Evolutionary conservation across 2,888 invertebrate genomes (phyloP), one percentile per base, ranked within the genome.

Genomic region (Melanargia galathea): DNA sequence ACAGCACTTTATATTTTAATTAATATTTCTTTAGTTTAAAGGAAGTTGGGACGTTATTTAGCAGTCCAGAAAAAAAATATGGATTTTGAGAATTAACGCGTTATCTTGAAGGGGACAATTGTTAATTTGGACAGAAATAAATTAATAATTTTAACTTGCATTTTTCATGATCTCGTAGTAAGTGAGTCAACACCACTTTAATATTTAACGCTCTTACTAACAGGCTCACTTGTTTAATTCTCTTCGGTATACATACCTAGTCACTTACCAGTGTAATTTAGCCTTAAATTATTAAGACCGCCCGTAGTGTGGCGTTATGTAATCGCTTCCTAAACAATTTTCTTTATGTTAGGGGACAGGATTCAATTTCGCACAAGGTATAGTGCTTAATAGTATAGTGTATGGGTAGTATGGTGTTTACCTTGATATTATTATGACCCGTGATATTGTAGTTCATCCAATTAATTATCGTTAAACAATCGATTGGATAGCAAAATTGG

Each of bases 241-340:
- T n/a, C 52, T 22, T 22, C 18, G 24, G 43, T 30, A 20, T 16
- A 56, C 30, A 20, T 16, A 56, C 30, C 55, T 11, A 26, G 24
- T 58, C 33, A 22, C 58, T 16, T n/a, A 22, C 48, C 33, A 58
- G 26, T 56, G 58, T 48, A 58, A 58, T 58, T 58, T 58, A 24
- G 35, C 46, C 33, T 58, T 46, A 33, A 56, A 57, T 57, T 57
- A 57, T 57, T 57, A 40, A 57, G 10, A 35, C 16, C 20, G 20
- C 33, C 46, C 22, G 58, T 26, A 55, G 43, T 11, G 43, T 26
- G 35, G 55, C 18, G 22, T 55, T 55, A 40, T 43, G 24, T 54
- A 35, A 40, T 22, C 54, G 38, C 38, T 22, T 22, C 22, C 38
- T 54, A 54, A 54, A 54, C 54, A 35, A 38, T 54, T 38, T 54